A percentile compares a stretch with the other conserved stretches of the same genome.
phyloP scores from a whole-genome alignment of 2,113 vertebrate species.

The Platycercus adscitus region DNA sequence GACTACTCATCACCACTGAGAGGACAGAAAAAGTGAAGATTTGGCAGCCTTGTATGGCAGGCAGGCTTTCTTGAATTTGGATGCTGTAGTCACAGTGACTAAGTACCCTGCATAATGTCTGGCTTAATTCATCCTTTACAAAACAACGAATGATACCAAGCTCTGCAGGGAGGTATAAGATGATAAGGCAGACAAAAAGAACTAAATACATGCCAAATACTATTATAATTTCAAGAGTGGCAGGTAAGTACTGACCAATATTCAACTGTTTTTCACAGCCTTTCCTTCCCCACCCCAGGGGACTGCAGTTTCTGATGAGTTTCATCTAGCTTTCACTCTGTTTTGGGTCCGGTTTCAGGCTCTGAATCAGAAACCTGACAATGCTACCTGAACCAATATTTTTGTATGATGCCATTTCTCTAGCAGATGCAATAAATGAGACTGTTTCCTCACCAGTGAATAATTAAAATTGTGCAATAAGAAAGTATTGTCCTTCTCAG shows the following conservation, averaged over 20 bases:
- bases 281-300: background rate
- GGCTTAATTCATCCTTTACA: background rate
- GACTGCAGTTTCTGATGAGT: background rate
- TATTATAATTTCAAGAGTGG: background rate
- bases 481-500: background rate
- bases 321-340: background rate
- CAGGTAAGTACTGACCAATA: background rate
- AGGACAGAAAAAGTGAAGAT: conserved; percentile 31
- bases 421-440: background rate
- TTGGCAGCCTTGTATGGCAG: conserved; percentile 13
- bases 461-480: background rate
- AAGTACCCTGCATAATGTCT: background rate
- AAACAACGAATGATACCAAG: background rate
- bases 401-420: background rate
- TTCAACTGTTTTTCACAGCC: background rate
- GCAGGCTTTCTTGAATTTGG: conserved; percentile 37
- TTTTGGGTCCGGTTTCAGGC: background rate
- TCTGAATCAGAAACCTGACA: background rate
- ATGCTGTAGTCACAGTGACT: conserved; percentile 17
- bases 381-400: background rate
- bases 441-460: background rate
- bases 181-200: background rate
- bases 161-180: background rate
- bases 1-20: conserved; percentile 30
- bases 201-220: background rate